Evolutionary conservation across 2,113 vertebrate genomes (phyloP), one percentile per base, ranked within the genome.

Genomic region (Syrmaticus mikado): DNA sequence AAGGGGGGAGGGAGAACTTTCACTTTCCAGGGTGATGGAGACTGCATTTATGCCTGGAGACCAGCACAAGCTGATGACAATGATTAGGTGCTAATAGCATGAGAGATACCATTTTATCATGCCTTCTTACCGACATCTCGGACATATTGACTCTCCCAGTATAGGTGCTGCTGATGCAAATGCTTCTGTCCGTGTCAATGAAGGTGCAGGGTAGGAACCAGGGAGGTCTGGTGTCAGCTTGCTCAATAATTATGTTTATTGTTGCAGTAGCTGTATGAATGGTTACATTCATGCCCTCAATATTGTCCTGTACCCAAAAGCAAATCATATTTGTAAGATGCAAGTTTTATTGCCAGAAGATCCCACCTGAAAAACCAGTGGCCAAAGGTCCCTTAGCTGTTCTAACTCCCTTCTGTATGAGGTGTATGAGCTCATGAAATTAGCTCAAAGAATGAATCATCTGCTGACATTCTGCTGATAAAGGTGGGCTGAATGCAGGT

Each of bases 151-250:
- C 97, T 34, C 38, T 97, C 15, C 98, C 98, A 3, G 17, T 94
- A 72, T 99, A 99, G 41, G 97, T 98, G 28, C 62, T 60, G 94
- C 96, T 98, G 91, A 99, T 94, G 41, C 98, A 99, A 81, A 98
- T 45, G n/a, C 96, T 98, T 13, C 85, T 92, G 8, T 28, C 92
- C 0, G 18, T 75, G 6, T 95, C 13, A 10, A 72, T 66, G 40
- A 87, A 70, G 92, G 76, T 92, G 53, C 99, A 99, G 5, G 98
- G 99, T 75, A 98, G 97, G 88, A 99, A 99, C 98, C 98, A 98
- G 5, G 99, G 99, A 0, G 98, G 97, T 28, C 96, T 97, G 94
- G 98, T 98, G 73, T 99, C 98, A 2, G 97, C 85, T 73, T 98
- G 98, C 60, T 92, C 65, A 81, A 99, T 96, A 4, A 76, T 62